Evolutionary conservation across 2,113 vertebrate species (phyloP), one percentile per base, ranked within the genome.

Genomic region (Panthera tigris): DNA sequence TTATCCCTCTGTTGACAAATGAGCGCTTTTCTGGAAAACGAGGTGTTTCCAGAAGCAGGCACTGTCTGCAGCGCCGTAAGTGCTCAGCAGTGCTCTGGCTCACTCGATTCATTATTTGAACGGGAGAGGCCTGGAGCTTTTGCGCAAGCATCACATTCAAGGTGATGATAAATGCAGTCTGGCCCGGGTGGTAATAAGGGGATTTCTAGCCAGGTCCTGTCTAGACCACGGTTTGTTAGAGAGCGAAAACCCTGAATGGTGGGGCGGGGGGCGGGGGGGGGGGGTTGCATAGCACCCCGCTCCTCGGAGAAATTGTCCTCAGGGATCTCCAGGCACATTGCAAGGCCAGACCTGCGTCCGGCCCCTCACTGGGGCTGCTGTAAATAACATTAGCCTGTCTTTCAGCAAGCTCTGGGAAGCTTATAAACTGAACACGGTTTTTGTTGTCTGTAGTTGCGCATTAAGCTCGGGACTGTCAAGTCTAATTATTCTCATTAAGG

Each of bases 1-100:
- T 98, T 94, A 96, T 97, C 97, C 98, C 92, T 97, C 97, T 97
- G 89, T 93, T 98, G 97, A 98, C 96, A 98, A 98, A 97, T 1
- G 0, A 95, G 98, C 69, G 41, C 93, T 97, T 98, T 98, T 98
- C 98, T 98, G 93, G 94, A 98, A 98, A 95, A 88, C 2, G 4
- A 96, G 85, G 96, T 93, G 81, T 97, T 97, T 96, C 94, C 94
- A 97, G 97, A 97, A 98, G 96, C 96, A 92, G 57, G 96, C 97
- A 50, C 85, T 52, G 91, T 94, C 63, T 0, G 0, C 74, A 95
- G 82, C 0, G 0, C 63, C 76, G 92, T 21, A 63, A 97, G 95
- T 6, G 92, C 92, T 96, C 95, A 81, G 82, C 95, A 88, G 85
- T 81, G 84, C 76, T 97, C 97, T 68, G 96, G 87, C 63, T 0